Percentiles rank a stretch among this genome's conserved stretches.
These are phyloP conservation scores for Megaleporinus macrocephalus DNA, from an alignment of 2,113 vertebrate genomes.

Conservation along the genomic window DNA sequence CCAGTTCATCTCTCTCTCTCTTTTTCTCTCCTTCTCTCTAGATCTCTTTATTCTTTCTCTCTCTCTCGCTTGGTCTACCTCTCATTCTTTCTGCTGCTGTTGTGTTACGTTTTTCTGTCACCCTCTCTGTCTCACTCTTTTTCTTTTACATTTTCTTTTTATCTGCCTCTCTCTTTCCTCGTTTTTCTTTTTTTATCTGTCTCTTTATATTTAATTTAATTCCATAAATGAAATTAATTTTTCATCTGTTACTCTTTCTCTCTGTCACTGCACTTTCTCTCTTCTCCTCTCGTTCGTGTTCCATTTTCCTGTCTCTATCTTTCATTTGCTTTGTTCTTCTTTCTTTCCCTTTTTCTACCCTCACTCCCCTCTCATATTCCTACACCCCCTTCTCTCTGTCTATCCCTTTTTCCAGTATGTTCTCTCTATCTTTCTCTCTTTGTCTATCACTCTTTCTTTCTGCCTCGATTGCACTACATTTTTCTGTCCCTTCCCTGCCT, in stretches of 20 bases:
- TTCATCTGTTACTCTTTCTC: too few relatives aligned
- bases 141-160: slow-evolving; percentile 19
- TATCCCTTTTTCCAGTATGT: slow-evolving; percentile 19
- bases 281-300: too few relatives aligned
- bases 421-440: slow-evolving; percentile 1
- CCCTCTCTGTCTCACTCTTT: neutral
- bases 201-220: too few relatives aligned
- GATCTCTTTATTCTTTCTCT: too few relatives aligned
- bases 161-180: slow-evolving; percentile 1
- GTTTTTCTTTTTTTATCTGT: neutral
- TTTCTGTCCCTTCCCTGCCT: neutral
- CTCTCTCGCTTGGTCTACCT: too few relatives aligned
- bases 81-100: too few relatives aligned
- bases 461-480: neutral
- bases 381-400: neutral
- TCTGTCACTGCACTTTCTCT: too few relatives aligned
- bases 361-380: neutral
- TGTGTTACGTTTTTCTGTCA: too few relatives aligned
- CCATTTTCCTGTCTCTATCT: too few relatives aligned
- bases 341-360: slow-evolving; percentile 14
- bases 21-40: too few relatives aligned
- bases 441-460: slow-evolving; percentile 26
- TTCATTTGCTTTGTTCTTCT: neutral
- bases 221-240: too few relatives aligned
- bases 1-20: too few relatives aligned